A percentile compares a stretch with the other conserved stretches of the same genome.
Conservation (phyloP, 2,113 vertebrate genomes). For the Aix galericulata region DNA sequence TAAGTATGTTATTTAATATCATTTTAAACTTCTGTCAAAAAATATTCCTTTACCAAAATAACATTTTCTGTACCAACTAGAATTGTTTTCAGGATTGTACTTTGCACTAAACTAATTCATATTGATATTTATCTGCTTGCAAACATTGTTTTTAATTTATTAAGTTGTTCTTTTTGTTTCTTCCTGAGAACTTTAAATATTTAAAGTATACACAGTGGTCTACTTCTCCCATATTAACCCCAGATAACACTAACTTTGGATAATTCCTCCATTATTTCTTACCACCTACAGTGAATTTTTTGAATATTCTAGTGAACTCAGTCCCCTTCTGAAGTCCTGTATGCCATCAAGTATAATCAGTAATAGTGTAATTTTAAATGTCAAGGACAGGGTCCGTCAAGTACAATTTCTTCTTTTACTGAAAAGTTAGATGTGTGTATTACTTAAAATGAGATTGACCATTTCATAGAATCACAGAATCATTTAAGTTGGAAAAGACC, state of each 20-base stretch:
- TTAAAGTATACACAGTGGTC: background rate
- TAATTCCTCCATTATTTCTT: conserved; percentile 2
- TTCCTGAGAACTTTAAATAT: background rate
- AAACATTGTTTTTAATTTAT: background rate
- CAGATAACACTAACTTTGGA: background rate
- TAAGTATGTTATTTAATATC: background rate
- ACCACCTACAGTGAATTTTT: background rate
- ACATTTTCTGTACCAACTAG: background rate
- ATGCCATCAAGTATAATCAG: conserved; percentile 2
- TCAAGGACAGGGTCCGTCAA: conserved; percentile 62
- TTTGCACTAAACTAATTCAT: background rate
- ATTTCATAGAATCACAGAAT: no score
- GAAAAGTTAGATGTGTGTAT: conserved; percentile 54
- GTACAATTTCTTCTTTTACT: conserved; percentile 65
- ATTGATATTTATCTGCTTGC: background rate
- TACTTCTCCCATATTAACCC: background rate
- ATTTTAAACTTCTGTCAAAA: background rate
- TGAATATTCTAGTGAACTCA: background rate
- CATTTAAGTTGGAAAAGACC: no score
- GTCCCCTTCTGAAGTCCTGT: background rate
- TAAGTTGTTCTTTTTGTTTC: background rate
- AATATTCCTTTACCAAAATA: background rate
- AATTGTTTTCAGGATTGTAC: background rate
- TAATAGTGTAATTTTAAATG: conserved; percentile 45
- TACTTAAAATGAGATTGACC: conserved; percentile 60